These are phyloP conservation scores for Atta cephalotes DNA, from an alignment of 1,140 invertebrate genomes.

Conservation along the genomic window DNA sequence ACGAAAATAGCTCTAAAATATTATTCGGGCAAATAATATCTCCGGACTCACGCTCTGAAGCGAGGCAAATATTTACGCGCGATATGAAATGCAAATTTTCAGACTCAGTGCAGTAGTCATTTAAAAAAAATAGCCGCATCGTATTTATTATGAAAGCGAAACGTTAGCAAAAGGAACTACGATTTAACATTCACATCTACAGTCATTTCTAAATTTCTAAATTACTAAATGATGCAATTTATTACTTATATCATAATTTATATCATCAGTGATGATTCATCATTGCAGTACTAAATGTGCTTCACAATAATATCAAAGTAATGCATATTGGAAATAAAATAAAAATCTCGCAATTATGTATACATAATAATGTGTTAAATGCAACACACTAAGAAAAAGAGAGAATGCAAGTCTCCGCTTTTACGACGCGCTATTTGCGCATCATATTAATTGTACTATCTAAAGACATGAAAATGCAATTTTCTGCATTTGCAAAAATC, in stretches of 20 bases:
- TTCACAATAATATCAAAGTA: neutral
- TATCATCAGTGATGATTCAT: neutral
- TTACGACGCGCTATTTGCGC: neutral
- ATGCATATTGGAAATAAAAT: constrained; percentile 3
- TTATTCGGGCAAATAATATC: constrained; percentile 62
- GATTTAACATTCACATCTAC: constrained; percentile 32
- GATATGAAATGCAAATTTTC: constrained; percentile 71
- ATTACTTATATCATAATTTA: neutral
- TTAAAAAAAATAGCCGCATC: constrained; percentile 29
- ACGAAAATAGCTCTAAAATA: constrained; percentile 56
- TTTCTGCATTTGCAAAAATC: constrained; percentile 28
- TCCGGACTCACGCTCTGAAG: neutral
- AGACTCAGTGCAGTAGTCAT: neutral
- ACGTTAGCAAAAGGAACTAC: constrained; percentile 21
- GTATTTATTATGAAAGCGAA: constrained; percentile 37
- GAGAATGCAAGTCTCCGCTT: neutral
- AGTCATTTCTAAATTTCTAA: neutral
- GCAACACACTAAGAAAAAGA: neutral
- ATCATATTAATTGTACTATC: neutral
- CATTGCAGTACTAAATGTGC: neutral
- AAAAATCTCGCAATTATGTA: neutral
- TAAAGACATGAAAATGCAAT: constrained; percentile 30
- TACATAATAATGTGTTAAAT: neutral
- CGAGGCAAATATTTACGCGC: constrained; percentile 65
- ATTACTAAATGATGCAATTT: constrained; percentile 2